Evolutionary conservation across 2,797 vertebrate species (phyloP).

Genomic region (Arnoldichthys spilopterus): DNA sequence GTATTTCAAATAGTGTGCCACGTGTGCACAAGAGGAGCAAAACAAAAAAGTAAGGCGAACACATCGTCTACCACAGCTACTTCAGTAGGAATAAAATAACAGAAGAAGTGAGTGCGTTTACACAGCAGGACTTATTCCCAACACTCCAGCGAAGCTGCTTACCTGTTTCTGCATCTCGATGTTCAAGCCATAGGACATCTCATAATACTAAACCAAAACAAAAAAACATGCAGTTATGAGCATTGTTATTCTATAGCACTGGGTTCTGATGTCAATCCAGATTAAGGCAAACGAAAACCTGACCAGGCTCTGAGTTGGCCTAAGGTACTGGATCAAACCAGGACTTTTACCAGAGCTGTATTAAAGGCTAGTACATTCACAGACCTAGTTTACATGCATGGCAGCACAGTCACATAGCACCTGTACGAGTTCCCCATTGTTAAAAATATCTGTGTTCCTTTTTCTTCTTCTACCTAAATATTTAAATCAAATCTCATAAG

Average conservation of each 20-base stretch:
- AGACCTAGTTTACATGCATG: too few species aligned
- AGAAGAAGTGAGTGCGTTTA: neutral
- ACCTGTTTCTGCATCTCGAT: conserved; percentile 93
- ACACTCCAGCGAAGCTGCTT: conserved; percentile 31
- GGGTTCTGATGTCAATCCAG: neutral
- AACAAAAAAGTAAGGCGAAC: neutral
- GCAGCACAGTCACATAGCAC: too few species aligned
- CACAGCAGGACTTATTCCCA: neutral
- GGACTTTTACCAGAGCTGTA: too few species aligned
- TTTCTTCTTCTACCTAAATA: too few species aligned
- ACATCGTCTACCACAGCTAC: neutral
- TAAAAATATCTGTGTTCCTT: too few species aligned
- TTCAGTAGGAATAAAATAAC: neutral
- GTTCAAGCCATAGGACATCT: conserved; percentile 90
- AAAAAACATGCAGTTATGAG: conserved; percentile 42
- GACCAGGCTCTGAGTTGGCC: neutral
- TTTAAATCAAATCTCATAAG: too few species aligned
- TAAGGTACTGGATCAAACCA: too few species aligned
- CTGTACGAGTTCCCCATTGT: too few species aligned
- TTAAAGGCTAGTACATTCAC: too few species aligned
- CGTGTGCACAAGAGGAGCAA: neutral
- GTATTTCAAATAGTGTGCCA: neutral
- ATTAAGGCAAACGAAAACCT: neutral
- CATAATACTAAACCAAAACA: conserved; percentile 82
- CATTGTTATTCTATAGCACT: neutral